A percentile compares a stretch with the other conserved stretches of the same genome.
phyloP scores from a whole-genome alignment of 2,113 vertebrate species.

The Pontoporia blainvillei region DNA sequence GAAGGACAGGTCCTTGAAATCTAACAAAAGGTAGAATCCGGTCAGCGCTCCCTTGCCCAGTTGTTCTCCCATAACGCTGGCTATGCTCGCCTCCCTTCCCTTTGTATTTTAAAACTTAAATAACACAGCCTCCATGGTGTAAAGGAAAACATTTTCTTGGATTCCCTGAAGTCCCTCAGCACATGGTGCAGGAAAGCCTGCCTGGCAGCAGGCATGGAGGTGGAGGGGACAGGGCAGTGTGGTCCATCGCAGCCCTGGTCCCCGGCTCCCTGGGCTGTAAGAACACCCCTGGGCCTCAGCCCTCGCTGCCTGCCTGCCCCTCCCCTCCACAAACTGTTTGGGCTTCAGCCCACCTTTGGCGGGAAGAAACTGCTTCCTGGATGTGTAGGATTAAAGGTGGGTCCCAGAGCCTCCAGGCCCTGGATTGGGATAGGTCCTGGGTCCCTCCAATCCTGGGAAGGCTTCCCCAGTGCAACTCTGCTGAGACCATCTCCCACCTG shows the following conservation, averaged over 20 bases:
- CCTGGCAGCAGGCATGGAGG: not conserved
- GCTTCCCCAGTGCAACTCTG: not conserved
- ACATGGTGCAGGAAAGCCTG: not conserved
- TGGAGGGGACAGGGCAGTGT: not conserved
- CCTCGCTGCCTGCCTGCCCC: not conserved
- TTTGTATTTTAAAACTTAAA: not conserved
- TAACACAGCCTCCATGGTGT: not conserved
- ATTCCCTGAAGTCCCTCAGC: not conserved
- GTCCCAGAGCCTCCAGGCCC: too few species aligned
- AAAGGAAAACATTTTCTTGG: not conserved
- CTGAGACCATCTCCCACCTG: not conserved
- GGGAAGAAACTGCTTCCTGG: not conserved
- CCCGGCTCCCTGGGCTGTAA: too few species aligned
- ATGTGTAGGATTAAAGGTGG: too few species aligned
- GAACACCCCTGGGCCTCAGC: not conserved
- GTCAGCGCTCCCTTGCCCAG: not conserved
- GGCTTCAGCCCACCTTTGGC: not conserved
- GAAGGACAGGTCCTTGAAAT: not conserved
- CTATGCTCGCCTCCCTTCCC: not conserved
- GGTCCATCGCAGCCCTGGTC: not conserved
- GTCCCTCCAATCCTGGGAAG: not conserved
- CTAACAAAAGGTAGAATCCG: not conserved
- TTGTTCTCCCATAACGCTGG: not conserved
- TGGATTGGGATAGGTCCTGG: fast-evolving
- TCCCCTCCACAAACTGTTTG: not conserved